Conservation (phyloP, 2,888 invertebrate genomes). For the Pseudococcus jackbeardsleyi region DNA sequence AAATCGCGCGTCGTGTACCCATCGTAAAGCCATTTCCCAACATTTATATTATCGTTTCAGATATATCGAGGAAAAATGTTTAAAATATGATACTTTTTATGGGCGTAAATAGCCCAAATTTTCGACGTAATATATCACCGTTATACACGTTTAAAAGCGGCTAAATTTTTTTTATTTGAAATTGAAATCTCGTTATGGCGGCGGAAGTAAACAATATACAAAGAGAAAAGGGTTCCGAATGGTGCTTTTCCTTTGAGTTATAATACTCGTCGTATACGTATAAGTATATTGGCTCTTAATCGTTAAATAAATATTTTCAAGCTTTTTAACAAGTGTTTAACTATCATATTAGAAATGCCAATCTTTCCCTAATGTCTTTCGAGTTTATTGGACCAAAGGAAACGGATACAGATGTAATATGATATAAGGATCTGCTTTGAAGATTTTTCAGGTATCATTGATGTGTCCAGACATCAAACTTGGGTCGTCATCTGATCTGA, state of each 20-base stretch:
- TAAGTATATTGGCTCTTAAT: not conserved
- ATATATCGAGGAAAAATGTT: constrained; percentile 51
- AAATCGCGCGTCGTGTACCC: constrained; percentile 49
- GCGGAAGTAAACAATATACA: not conserved
- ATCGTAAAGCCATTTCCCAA: constrained; percentile 54
- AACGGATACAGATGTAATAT: not conserved
- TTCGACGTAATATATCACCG: constrained; percentile 41
- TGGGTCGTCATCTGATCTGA: too few species aligned
- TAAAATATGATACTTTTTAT: constrained; percentile 53
- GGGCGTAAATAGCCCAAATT: constrained; percentile 52
- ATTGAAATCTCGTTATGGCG: constrained; percentile 32
- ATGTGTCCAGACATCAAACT: not conserved
- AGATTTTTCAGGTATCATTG: not conserved
- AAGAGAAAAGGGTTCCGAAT: constrained; percentile 12
- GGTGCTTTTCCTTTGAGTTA: not conserved
- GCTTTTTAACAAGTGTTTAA: constrained; percentile 41
- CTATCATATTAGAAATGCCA: constrained; percentile 14
- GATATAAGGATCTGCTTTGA: not conserved
- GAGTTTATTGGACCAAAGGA: not conserved
- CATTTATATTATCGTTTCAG: constrained; percentile 36
- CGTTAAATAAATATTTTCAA: constrained; percentile 41
- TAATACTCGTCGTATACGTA: not conserved
- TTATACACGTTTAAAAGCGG: constrained; percentile 27
- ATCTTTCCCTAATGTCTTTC: not conserved
- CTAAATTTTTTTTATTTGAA: constrained; percentile 48